Percentiles rank a stretch among this genome's conserved stretches.
phyloP scores from a whole-genome alignment of 2,797 vertebrate genomes.

The Mormyrops attenuatus region DNA sequence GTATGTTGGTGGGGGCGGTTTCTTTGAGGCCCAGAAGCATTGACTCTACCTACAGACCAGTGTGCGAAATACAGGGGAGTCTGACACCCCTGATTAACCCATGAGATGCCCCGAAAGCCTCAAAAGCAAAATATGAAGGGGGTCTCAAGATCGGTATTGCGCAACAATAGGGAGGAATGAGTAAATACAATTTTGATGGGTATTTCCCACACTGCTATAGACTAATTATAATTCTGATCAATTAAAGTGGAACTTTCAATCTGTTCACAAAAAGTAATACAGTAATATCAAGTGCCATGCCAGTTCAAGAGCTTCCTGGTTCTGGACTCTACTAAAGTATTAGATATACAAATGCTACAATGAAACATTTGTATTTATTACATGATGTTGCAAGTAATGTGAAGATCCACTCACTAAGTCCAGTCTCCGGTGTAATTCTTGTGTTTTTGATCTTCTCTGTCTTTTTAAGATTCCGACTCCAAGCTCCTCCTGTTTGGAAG shows the following conservation, averaged over 20 bases:
- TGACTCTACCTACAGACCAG: not conserved
- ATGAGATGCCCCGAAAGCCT: too few species aligned
- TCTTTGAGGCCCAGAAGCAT: not conserved
- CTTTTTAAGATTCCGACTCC: constrained; percentile 56
- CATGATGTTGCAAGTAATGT: not conserved
- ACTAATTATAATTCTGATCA: not conserved
- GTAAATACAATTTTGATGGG: too few species aligned
- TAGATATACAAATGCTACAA: not conserved
- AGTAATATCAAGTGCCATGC: not conserved
- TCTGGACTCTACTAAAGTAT: not conserved
- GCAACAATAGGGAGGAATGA: too few species aligned
- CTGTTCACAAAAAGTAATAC: not conserved
- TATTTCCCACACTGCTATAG: too few species aligned
- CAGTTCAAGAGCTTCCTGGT: not conserved
- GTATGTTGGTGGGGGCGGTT: constrained; percentile 34
- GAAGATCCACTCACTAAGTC: not conserved
- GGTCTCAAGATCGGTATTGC: too few species aligned
- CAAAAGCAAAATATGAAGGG: too few species aligned
- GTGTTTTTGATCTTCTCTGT: constrained; percentile 2
- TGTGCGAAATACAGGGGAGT: too few species aligned
- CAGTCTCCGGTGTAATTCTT: not conserved
- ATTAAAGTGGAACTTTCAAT: not conserved
- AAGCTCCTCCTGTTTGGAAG: constrained; percentile 61
- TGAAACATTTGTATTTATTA: not conserved
- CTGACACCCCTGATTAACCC: too few species aligned